phyloP scores from a whole-genome alignment of 23 tunicate genomes.

The Oikopleura dioica region DNA sequence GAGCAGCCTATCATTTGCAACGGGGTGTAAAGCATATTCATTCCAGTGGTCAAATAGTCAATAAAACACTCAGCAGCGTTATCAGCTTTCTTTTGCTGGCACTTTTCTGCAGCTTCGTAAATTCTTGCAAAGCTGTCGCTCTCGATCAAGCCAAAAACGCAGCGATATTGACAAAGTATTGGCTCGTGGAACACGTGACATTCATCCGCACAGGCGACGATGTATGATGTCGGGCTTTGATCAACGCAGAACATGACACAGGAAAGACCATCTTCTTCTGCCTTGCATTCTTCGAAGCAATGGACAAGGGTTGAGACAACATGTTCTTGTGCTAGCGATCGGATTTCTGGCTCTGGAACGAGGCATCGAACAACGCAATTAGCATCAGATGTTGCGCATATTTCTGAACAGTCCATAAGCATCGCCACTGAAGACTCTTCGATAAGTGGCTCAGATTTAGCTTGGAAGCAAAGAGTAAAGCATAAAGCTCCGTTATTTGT shows the following conservation, averaged over 20 bases:
- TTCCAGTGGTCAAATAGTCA: no score
- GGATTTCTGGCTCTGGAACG: not conserved
- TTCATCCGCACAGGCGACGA: slow-evolving; percentile 5
- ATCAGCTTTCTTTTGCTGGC: not conserved
- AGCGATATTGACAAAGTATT: not conserved
- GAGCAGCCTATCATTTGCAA: no score
- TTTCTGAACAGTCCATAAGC: not conserved
- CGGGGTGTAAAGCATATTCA: no score
- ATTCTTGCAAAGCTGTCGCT: not conserved
- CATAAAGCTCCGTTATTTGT: not conserved
- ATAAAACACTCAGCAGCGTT: not conserved
- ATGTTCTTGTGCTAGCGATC: not conserved
- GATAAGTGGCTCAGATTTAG: not conserved
- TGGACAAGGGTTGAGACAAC: not conserved
- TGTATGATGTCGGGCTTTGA: not conserved
- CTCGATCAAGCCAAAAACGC: not conserved
- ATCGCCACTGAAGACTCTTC: not conserved
- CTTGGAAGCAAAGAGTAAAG: not conserved
- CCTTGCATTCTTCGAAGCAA: not conserved
- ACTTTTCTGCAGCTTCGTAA: not conserved
- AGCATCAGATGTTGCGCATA: not conserved
- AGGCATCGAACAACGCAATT: not conserved
- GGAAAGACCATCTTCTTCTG: not conserved
- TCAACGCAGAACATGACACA: not conserved
- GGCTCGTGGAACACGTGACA: not conserved